These are phyloP conservation scores for Drosophila rufa DNA, from an alignment of 1,140 invertebrate genomes.

Conservation along the genomic window DNA sequence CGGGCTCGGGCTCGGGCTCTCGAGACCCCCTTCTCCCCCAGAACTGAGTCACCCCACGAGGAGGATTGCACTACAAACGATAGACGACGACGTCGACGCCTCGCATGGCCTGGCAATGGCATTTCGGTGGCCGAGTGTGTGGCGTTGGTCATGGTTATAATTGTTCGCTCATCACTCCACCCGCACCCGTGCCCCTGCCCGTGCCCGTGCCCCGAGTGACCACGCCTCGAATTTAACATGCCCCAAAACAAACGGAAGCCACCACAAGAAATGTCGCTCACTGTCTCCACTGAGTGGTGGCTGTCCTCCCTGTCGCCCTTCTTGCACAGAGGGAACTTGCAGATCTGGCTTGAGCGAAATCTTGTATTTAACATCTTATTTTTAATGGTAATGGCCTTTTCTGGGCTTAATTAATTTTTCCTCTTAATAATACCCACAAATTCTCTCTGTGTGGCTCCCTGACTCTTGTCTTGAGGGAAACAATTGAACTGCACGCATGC, in stretches of 20 bases:
- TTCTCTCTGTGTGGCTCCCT: not conserved
- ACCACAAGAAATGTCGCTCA: conserved; percentile 43
- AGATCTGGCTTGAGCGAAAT: not conserved
- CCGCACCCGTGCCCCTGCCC: conserved; percentile 2
- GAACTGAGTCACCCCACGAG: conserved; percentile 41
- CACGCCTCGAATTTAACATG: conserved; percentile 65
- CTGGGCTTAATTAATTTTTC: too few species aligned
- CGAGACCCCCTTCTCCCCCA: conserved; percentile 4
- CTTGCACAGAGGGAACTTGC: not conserved
- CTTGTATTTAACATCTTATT: not conserved
- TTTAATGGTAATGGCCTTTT: not conserved
- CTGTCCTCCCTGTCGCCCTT: not conserved
- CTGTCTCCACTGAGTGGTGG: conserved; percentile 23
- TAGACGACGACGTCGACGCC: conserved; percentile 21
- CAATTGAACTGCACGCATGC: conserved; percentile 41
- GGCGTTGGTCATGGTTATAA: conserved; percentile 68
- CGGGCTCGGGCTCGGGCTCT: not conserved
- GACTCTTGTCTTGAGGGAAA: not conserved
- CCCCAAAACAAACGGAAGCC: conserved; percentile 57
- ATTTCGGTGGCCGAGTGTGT: conserved; percentile 33
- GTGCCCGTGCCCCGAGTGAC: conserved; percentile 17
- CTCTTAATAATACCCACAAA: not conserved
- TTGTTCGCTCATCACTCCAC: conserved; percentile 61
- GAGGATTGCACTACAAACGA: conserved; percentile 45
- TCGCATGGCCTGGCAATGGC: conserved; percentile 20